These are phyloP conservation scores for Acanthurus lineatus DNA, from an alignment of 2,797 vertebrate species.

Conservation along the genomic window DNA sequence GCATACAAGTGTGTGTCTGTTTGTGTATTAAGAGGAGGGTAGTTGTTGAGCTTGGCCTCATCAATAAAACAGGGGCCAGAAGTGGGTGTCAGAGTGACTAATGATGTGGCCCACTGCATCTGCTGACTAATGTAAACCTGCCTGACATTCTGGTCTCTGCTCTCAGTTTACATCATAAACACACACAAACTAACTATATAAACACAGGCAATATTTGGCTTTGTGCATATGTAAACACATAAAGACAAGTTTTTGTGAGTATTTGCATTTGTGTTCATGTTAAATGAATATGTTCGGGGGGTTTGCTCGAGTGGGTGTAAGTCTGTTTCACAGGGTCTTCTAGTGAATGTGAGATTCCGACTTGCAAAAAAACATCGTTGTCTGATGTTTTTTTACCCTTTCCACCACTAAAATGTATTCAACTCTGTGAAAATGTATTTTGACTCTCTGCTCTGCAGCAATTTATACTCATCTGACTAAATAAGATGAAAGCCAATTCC, in stretches of 20 bases:
- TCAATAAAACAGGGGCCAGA: conserved; percentile 83
- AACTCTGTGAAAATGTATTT: conserved; percentile 11
- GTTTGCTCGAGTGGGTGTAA: background rate
- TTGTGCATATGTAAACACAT: conserved; percentile 10
- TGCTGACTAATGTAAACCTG: conserved; percentile 86
- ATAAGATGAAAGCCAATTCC: conserved; percentile 49
- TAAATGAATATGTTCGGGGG: background rate
- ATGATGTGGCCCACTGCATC: conserved; percentile 80
- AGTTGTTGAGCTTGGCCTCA: conserved; percentile 77
- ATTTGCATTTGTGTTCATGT: background rate
- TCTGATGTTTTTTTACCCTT: background rate
- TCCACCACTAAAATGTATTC: background rate
- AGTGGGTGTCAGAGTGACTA: conserved; percentile 86
- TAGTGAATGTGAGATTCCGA: conserved; percentile 6
- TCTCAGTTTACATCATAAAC: conserved; percentile 66
- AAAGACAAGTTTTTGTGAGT: background rate
- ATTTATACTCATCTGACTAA: conserved; percentile 42
- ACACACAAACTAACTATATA: conserved; percentile 31
- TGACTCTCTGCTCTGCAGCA: conserved; percentile 12
- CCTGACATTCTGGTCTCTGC: conserved; percentile 75
- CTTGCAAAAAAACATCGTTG: background rate
- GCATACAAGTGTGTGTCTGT: conserved; percentile 27
- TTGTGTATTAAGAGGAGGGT: conserved; percentile 53
- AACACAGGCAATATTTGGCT: conserved; percentile 18
- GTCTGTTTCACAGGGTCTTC: background rate